Conservation (phyloP, 2,888 invertebrate species). For the Eupithecia subfuscata region DNA sequence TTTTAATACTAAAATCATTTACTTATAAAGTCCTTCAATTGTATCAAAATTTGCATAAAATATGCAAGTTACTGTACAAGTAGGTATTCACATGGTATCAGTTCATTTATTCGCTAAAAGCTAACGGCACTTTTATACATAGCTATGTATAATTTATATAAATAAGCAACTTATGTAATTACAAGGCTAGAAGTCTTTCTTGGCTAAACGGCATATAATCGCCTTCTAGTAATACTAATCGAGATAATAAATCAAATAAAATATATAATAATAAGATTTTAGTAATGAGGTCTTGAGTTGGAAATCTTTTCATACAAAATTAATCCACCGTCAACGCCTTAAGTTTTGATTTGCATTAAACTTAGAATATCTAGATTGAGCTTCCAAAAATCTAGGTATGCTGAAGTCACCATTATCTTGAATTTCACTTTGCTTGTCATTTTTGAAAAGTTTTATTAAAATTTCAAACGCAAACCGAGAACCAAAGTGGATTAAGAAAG, state of each 20-base stretch:
- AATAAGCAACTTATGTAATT: constrained; percentile 70
- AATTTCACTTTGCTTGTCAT: constrained; percentile 6
- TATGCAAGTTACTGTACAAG: constrained; percentile 61
- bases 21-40: constrained; percentile 58
- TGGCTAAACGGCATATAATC: constrained; percentile 69
- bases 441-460: neutral
- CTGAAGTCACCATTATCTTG: constrained; percentile 10
- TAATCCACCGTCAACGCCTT: neutral
- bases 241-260: constrained; percentile 56
- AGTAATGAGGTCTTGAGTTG: constrained; percentile 7
- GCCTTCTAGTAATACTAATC: constrained; percentile 73
- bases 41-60: constrained; percentile 65
- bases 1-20: constrained; percentile 66
- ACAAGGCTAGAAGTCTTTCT: constrained; percentile 78
- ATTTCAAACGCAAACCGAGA: constrained; percentile 10
- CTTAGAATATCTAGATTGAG: constrained; percentile 16
- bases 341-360: constrained; percentile 4
- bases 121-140: constrained; percentile 71
- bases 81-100: constrained; percentile 67
- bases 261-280: constrained; percentile 50
- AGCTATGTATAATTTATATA: constrained; percentile 64
- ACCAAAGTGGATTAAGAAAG: constrained; percentile 12
- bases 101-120: constrained; percentile 67
- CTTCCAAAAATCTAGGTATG: constrained; percentile 11
- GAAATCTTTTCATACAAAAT: constrained; percentile 2